A percentile compares a stretch with the other conserved stretches of the same genome.
phyloP scores from a whole-genome alignment of 2,113 vertebrate genomes.

The Excalfactoria chinensis region DNA sequence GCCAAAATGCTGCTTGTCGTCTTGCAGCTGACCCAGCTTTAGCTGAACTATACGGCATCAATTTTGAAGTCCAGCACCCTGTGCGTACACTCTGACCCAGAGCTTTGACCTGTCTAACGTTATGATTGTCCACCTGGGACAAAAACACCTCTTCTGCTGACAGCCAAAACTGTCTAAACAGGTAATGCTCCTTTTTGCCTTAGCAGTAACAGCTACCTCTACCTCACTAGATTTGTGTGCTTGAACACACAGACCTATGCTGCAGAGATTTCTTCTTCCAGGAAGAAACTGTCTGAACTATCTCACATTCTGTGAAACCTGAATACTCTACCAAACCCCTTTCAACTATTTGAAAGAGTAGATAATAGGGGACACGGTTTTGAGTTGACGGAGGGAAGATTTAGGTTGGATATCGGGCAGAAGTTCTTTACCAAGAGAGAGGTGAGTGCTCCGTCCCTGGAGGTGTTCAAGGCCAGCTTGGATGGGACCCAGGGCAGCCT shows the following conservation, averaged over 20 bases:
- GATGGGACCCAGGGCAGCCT: no score
- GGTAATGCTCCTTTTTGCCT: neutral
- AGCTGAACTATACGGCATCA: neutral
- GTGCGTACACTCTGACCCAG: neutral
- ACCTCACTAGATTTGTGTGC: neutral
- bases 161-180: neutral
- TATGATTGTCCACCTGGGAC: neutral
- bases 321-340: neutral
- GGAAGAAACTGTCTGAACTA: neutral
- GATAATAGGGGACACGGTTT: no score
- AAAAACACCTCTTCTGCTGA: neutral
- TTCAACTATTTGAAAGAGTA: no score
- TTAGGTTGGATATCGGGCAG: no score
- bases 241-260: neutral
- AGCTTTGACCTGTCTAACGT: neutral
- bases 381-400: no score
- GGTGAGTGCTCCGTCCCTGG: no score
- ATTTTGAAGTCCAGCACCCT: neutral
- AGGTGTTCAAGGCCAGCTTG: no score
- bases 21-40: neutral
- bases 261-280: neutral
- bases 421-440: no score
- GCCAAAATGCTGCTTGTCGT: neutral
- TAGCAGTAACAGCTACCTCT: conserved; percentile 47
- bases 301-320: neutral